phyloP scores from a whole-genome alignment of 2,797 vertebrate species.

The Meda fulgida region DNA sequence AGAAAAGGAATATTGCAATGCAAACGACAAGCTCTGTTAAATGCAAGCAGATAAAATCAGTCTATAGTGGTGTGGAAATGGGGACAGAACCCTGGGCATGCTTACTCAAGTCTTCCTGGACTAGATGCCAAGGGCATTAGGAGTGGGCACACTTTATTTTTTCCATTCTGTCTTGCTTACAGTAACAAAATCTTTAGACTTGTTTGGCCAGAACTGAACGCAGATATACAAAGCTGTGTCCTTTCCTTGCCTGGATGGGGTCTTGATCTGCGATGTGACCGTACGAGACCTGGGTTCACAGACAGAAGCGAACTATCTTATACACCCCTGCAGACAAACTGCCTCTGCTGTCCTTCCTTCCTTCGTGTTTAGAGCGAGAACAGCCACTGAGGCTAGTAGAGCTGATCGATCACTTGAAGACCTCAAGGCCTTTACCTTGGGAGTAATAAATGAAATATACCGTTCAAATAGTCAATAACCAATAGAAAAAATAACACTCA shows the following conservation, averaged over 20 bases:
- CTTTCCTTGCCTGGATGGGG: slow-evolving; percentile 84
- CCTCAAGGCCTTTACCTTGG: slow-evolving; percentile 14
- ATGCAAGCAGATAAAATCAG: slow-evolving; percentile 89
- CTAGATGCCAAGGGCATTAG: slow-evolving; percentile 52
- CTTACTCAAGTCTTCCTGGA: slow-evolving; percentile 73
- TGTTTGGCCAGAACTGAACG: slow-evolving; percentile 83
- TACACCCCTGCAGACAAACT: slow-evolving; percentile 50
- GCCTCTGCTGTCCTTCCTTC: neutral
- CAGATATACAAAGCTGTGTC: slow-evolving; percentile 76
- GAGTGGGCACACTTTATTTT: slow-evolving; percentile 72
- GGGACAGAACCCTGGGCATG: slow-evolving; percentile 73
- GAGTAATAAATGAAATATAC: slow-evolving; percentile 10
- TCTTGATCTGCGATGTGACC: slow-evolving; percentile 86
- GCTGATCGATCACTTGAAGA: slow-evolving; percentile 9
- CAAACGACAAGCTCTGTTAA: slow-evolving; percentile 83
- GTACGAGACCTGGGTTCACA: slow-evolving; percentile 75
- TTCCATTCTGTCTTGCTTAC: slow-evolving; percentile 75
- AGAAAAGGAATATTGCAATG: slow-evolving; percentile 59
- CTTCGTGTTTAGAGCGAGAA: slow-evolving; percentile 1
- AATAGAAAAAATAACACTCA: too few species aligned
- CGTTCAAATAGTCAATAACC: neutral
- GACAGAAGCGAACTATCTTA: slow-evolving; percentile 16
- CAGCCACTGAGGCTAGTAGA: slow-evolving; percentile 11
- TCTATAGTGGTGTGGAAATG: slow-evolving; percentile 73
- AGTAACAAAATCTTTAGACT: slow-evolving; percentile 87